Conservation (phyloP, 2,113 vertebrate genomes). For the Andinoacara biseriatus region DNA sequence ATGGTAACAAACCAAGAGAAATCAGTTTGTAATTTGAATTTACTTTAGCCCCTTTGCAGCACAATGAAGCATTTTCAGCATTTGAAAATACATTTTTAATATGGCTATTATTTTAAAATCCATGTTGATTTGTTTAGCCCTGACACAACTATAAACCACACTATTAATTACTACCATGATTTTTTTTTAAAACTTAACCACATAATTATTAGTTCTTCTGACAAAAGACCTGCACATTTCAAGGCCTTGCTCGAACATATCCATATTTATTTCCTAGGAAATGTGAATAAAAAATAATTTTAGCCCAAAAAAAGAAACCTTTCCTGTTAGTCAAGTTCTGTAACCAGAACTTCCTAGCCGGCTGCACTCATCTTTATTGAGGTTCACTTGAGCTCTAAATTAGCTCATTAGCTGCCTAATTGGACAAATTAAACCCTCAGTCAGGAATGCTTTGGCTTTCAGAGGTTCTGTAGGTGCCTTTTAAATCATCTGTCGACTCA, state of each 20-base stretch:
- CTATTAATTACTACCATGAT: no score
- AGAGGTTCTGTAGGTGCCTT: constrained; percentile 73
- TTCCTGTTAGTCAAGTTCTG: constrained; percentile 21
- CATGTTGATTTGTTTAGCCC: no score
- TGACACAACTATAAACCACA: no score
- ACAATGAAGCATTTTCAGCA: no score
- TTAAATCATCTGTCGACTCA: constrained; percentile 75
- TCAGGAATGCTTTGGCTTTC: constrained; percentile 73
- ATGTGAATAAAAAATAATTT: background rate
- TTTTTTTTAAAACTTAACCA: background rate
- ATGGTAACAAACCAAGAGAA: background rate
- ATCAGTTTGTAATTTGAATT: background rate
- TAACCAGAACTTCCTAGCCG: constrained; percentile 34
- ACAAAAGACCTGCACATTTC: background rate
- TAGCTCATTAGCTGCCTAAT: constrained; percentile 79
- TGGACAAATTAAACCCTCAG: constrained; percentile 78
- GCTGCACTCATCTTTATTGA: constrained; percentile 59
- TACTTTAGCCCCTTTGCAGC: background rate
- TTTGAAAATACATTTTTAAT: no score
- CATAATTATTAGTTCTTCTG: background rate
- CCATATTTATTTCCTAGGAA: background rate
- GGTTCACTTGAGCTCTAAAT: constrained; percentile 81
- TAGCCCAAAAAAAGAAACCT: constrained; percentile 10
- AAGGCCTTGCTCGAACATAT: background rate
- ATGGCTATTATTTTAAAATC: background rate